These are phyloP conservation scores for Paedocypris micromegethes DNA, from an alignment of 2,797 vertebrate species.

Conservation along the genomic window DNA sequence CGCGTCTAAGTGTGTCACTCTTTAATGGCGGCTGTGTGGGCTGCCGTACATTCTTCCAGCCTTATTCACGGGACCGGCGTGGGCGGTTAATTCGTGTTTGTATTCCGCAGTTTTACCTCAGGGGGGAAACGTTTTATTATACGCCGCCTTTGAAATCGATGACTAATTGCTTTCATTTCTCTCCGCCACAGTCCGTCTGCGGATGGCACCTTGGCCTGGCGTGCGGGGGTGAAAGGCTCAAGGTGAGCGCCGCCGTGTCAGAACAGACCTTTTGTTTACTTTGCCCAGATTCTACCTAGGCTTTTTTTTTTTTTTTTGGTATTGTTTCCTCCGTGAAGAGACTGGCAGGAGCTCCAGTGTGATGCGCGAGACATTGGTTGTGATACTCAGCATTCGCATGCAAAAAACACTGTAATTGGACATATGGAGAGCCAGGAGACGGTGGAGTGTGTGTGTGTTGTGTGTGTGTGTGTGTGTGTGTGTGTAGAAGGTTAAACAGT, in stretches of 20 bases:
- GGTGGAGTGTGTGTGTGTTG: too few relatives aligned
- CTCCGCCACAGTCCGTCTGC: constrained; percentile 42
- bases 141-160: constrained; percentile 73
- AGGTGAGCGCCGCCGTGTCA: constrained; percentile 18
- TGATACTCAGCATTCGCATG: constrained; percentile 50
- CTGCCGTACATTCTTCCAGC: constrained; percentile 70
- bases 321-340: constrained; percentile 36
- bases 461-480: too few relatives aligned
- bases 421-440: not conserved
- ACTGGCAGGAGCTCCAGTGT: constrained; percentile 47
- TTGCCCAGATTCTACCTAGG: constrained; percentile 31
- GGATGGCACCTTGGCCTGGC: constrained; percentile 42
- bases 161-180: constrained; percentile 68
- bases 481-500: too few relatives aligned
- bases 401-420: constrained; percentile 3
- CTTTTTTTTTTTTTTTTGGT: not conserved
- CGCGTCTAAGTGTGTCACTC: constrained; percentile 51
- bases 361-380: constrained; percentile 64
- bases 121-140: constrained; percentile 74
- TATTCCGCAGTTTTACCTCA: constrained; percentile 76
- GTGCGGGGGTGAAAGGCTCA: constrained; percentile 27
- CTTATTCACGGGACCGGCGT: constrained; percentile 70
- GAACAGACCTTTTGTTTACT: constrained; percentile 35
- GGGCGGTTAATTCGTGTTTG: constrained; percentile 76
- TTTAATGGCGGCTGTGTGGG: constrained; percentile 65